These are phyloP conservation scores for Chiloscyllium punctatum DNA, from an alignment of 2,797 vertebrate species.

Conservation along the genomic window DNA sequence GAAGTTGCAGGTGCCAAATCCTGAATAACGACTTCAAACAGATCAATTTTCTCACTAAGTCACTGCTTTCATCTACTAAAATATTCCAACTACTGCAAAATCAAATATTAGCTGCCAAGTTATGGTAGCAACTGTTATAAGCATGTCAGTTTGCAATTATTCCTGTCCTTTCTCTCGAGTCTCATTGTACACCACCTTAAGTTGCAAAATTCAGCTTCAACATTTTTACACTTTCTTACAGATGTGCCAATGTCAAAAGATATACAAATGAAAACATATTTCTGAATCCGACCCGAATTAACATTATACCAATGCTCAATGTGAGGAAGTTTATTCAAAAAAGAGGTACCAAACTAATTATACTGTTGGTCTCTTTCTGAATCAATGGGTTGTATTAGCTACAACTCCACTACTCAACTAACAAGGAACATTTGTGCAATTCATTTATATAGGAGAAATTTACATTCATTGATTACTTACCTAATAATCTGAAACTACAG, in stretches of 20 bases:
- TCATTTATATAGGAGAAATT: neutral
- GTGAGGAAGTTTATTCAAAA: neutral
- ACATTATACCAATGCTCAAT: neutral
- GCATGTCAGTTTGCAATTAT: neutral
- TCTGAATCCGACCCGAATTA: neutral
- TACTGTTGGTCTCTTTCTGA: neutral
- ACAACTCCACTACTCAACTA: neutral
- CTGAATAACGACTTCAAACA: neutral
- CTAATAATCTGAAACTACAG: neutral
- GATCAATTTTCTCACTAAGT: neutral
- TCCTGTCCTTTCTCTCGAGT: neutral
- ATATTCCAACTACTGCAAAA: neutral
- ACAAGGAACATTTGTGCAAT: neutral
- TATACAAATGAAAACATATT: neutral
- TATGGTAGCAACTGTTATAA: neutral
- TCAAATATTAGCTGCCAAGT: neutral
- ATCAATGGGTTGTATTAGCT: neutral
- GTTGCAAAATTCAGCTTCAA: neutral
- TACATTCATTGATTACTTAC: neutral
- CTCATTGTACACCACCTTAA: neutral
- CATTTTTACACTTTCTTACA: neutral
- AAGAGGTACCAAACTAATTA: neutral
- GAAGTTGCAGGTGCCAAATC: neutral
- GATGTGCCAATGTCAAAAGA: neutral
- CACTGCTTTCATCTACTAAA: neutral